These are phyloP conservation scores for Urosaurus nigricauda DNA, from an alignment of 2,797 vertebrate species.

Conservation along the genomic window DNA sequence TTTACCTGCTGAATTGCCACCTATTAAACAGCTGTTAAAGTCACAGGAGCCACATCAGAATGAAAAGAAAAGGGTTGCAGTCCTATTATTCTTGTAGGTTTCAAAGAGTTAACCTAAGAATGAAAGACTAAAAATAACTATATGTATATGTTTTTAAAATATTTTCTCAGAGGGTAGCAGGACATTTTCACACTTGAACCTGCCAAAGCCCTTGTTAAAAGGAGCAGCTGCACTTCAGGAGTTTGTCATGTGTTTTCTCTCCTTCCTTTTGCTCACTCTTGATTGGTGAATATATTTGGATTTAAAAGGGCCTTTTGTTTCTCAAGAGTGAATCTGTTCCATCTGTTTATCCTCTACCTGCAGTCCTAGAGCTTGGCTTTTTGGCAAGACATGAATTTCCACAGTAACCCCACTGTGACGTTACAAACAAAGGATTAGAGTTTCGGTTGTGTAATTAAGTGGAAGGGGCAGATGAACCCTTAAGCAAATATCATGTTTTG, in stretches of 20 bases:
- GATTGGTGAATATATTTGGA: constrained; percentile 77
- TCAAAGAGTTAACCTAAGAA: constrained; percentile 41
- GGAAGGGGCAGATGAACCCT: constrained; percentile 67
- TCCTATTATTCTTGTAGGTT: constrained; percentile 11
- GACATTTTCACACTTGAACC: constrained; percentile 38
- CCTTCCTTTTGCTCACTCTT: constrained; percentile 59
- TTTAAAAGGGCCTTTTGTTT: constrained; percentile 72
- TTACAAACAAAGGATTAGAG: constrained; percentile 73
- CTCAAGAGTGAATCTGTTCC: constrained; percentile 67
- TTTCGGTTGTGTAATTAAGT: constrained; percentile 67
- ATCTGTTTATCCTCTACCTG: constrained; percentile 78
- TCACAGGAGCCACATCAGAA: neutral
- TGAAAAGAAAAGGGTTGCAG: neutral
- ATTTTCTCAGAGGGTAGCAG: constrained; percentile 15
- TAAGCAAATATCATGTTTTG: constrained; percentile 71
- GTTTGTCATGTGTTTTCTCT: constrained; percentile 30
- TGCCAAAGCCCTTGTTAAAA: constrained; percentile 46
- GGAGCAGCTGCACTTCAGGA: constrained; percentile 44
- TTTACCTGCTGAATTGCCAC: neutral
- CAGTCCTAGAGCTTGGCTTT: constrained; percentile 65
- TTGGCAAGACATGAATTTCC: constrained; percentile 77
- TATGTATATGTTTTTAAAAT: constrained; percentile 46
- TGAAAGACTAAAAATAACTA: constrained; percentile 49
- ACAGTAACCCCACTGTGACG: constrained; percentile 69
- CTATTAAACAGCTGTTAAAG: neutral